phyloP scores from a whole-genome alignment of 2,797 vertebrate genomes.

The Coregonus suidteri region DNA sequence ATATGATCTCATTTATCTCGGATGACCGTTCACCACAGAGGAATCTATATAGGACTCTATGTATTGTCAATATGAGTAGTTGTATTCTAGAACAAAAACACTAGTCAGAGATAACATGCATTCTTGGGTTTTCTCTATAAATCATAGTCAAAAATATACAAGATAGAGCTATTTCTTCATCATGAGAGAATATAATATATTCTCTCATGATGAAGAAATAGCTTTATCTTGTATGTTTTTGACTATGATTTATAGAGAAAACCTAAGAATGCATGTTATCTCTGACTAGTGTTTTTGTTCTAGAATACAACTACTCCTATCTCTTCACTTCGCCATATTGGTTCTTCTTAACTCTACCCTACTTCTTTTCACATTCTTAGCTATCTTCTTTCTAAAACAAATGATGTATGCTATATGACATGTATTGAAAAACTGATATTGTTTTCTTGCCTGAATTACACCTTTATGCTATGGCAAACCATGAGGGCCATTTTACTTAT shows the following conservation, averaged over 20 bases:
- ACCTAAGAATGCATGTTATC: neutral
- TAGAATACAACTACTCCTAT: neutral
- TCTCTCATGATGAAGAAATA: too few species aligned
- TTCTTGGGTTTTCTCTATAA: neutral
- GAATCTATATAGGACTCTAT: neutral
- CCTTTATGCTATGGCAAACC: constrained; percentile 16
- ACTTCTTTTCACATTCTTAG: neutral
- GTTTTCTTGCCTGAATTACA: constrained; percentile 22
- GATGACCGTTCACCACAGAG: neutral
- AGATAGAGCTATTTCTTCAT: too few species aligned
- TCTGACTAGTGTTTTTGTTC: neutral
- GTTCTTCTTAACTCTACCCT: neutral
- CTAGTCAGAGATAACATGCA: neutral
- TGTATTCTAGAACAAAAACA: neutral
- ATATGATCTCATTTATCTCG: neutral
- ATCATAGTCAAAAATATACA: neutral
- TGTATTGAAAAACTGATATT: constrained; percentile 4
- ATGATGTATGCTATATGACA: neutral
- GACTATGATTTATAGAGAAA: neutral
- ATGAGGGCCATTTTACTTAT: constrained; percentile 28
- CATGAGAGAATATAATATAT: too few species aligned
- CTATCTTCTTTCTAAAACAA: neutral
- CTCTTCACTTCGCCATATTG: neutral
- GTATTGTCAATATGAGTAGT: neutral
- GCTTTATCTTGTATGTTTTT: neutral